These are phyloP conservation scores for Cotesia glomerata DNA, from an alignment of 1,140 invertebrate genomes.

Conservation along the genomic window DNA sequence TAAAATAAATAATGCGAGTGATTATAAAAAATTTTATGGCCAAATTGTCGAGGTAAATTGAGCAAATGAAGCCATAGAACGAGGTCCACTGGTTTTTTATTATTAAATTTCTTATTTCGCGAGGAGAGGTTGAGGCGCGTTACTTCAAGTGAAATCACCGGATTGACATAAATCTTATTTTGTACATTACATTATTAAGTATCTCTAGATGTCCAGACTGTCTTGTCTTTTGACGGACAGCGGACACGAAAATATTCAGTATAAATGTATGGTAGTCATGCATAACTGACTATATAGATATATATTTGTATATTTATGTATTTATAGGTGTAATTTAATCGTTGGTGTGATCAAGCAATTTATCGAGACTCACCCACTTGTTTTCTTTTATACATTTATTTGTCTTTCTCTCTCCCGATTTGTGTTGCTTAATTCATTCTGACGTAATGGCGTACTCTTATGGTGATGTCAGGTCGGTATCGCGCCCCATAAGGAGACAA, in stretches of 20 bases:
- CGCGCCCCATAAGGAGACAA: conserved; percentile 40
- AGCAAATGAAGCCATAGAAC: conserved; percentile 10
- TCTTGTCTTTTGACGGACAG: background rate
- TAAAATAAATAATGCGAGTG: conserved; percentile 4
- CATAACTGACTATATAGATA: no score
- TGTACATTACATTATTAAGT: background rate
- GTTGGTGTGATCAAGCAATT: conserved; percentile 5
- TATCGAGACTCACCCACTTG: background rate
- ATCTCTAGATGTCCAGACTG: background rate
- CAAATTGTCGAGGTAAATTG: background rate
- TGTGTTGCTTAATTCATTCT: conserved; percentile 28
- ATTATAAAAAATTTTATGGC: background rate
- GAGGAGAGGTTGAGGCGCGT: no score
- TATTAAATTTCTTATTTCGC: no score
- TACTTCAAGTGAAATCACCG: background rate
- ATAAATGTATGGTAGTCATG: background rate
- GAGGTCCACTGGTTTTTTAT: conserved; percentile 8
- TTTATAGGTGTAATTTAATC: conserved; percentile 3
- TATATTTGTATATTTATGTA: background rate
- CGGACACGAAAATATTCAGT: background rate
- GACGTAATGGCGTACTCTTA: conserved; percentile 38
- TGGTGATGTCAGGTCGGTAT: conserved; percentile 33
- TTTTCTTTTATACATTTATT: conserved; percentile 7
- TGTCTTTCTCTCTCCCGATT: conserved; percentile 10
- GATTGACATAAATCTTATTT: conserved; percentile 3